phyloP scores from a whole-genome alignment of 2,888 invertebrate genomes.

The Crematogaster levior region DNA sequence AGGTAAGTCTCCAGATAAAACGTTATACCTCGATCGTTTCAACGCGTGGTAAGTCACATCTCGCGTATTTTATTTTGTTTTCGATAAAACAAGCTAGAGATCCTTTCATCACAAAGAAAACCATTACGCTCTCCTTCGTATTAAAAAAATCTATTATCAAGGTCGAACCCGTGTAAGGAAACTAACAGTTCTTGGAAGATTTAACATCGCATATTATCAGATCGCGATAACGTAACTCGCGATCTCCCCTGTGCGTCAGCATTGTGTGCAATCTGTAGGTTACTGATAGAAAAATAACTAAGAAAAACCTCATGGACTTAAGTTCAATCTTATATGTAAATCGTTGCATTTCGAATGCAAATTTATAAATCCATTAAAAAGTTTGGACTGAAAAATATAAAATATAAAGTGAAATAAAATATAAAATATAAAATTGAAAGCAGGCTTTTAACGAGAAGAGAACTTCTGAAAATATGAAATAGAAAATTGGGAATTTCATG shows the following conservation, averaged over 20 bases:
- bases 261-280: conserved; percentile 57
- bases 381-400: not conserved
- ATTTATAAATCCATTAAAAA: not conserved
- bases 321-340: not conserved
- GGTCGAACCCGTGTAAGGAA: conserved; percentile 37
- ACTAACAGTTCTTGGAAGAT: conserved; percentile 54
- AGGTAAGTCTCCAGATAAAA: conserved; percentile 69
- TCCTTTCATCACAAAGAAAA: conserved; percentile 13
- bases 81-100: not conserved
- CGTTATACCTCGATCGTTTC: not conserved
- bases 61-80: not conserved
- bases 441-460: not conserved
- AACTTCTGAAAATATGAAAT: not conserved
- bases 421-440: not conserved
- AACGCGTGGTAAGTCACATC: conserved; percentile 13
- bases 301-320: too few species aligned
- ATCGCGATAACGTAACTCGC: conserved; percentile 59
- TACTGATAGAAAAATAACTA: conserved; percentile 25
- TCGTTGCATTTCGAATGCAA: not conserved
- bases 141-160: conserved; percentile 54
- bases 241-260: conserved; percentile 45
- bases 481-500: not conserved
- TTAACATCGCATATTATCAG: conserved; percentile 42
- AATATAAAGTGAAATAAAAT: not conserved
- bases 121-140: conserved; percentile 47